Conservation (phyloP, 92 coral and sea anemone genomes). For the Virgularia gustaviana region DNA sequence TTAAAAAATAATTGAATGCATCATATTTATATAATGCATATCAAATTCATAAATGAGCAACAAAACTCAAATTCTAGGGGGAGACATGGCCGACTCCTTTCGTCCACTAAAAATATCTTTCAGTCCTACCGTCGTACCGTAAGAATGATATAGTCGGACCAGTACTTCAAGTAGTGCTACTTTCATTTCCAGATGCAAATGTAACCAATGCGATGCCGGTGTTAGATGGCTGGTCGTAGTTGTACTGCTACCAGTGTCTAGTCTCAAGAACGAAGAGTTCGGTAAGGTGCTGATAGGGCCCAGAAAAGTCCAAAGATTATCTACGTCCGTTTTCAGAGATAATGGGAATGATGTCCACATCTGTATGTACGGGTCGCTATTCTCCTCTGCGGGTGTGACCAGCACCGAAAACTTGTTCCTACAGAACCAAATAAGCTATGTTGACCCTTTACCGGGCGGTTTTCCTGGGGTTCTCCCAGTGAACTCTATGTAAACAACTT, state of each 20-base stretch:
- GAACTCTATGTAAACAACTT: too few relatives aligned
- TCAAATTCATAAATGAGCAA: too few relatives aligned
- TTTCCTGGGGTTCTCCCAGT: too few relatives aligned
- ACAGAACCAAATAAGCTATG: not conserved
- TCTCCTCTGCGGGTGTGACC: too few relatives aligned
- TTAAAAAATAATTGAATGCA: too few relatives aligned
- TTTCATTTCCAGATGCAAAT: conserved; percentile 75
- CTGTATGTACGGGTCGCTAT: conserved; percentile 40
- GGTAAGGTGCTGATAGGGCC: conserved; percentile 71
- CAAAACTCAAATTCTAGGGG: too few relatives aligned
- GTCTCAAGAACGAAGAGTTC: conserved; percentile 52
- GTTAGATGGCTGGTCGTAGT: conserved; percentile 49
- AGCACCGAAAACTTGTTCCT: too few relatives aligned
- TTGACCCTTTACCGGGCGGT: not conserved
- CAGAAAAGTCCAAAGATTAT: conserved; percentile 60
- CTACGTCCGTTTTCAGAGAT: conserved; percentile 59
- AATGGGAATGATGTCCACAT: conserved; percentile 48
- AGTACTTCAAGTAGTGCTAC: conserved; percentile 72
- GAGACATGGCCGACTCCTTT: too few relatives aligned
- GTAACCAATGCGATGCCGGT: conserved; percentile 69
- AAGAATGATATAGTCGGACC: conserved; percentile 52
- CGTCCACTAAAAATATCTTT: too few relatives aligned
- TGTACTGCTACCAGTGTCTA: conserved; percentile 36
- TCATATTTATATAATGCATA: too few relatives aligned
- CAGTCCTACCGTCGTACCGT: too few relatives aligned